These are phyloP conservation scores for Ceryle rudis DNA, from an alignment of 2,797 vertebrate genomes.

Conservation along the genomic window DNA sequence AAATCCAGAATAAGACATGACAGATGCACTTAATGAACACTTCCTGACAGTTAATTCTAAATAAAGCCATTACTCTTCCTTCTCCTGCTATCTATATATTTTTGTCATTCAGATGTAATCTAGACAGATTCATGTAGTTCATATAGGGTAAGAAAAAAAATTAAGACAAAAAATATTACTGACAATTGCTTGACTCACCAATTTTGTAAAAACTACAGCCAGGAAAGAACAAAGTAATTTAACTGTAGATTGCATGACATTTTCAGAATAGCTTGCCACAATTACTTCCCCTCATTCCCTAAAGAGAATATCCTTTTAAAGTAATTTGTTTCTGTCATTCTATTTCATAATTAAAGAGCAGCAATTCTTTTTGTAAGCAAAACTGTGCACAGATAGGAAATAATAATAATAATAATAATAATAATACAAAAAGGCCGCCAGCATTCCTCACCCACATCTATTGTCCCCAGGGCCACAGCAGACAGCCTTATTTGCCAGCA, in stretches of 20 bases:
- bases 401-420: neutral
- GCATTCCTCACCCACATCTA: neutral
- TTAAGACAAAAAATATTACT: neutral
- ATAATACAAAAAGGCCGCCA: neutral
- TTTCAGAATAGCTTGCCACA: conserved; percentile 7
- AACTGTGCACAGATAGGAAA: neutral
- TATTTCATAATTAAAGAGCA: conserved; percentile 13
- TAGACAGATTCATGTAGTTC: neutral
- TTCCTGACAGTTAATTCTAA: neutral
- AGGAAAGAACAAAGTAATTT: conserved; percentile 42
- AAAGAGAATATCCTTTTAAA: neutral
- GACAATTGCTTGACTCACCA: conserved; percentile 47
- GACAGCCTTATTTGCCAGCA: neutral
- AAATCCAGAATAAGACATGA: conserved; percentile 31
- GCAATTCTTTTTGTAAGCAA: neutral
- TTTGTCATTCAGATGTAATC: conserved; percentile 28
- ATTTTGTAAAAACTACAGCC: neutral
- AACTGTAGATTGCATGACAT: neutral
- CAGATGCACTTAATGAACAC: conserved; percentile 19
- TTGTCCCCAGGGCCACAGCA: neutral
- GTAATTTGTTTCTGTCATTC: neutral
- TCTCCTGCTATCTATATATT: neutral
- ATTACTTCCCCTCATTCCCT: neutral
- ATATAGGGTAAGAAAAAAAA: neutral
- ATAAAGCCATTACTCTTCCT: conserved; percentile 16